Base-by-base conservation (phyloP, 2,113 vertebrate species). In the Albula goreensis region DNA sequence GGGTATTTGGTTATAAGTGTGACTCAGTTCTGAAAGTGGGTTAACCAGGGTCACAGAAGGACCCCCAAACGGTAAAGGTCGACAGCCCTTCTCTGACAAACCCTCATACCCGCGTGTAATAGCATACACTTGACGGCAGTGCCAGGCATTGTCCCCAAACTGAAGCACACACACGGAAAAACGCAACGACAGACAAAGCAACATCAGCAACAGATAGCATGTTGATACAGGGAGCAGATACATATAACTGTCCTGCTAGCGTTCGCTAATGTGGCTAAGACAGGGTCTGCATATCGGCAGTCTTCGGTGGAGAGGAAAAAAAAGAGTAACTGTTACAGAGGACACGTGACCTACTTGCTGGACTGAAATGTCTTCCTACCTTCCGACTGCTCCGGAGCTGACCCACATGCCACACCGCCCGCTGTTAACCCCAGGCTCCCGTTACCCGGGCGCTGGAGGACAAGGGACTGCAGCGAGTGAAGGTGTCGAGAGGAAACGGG, bases 361-460 rank as follows among this genome's bases (percentile, higher is more conserved):
- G 85, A 89, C 87, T 87, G 56, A 84, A 51, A 86, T 85, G 85
- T 85, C 84, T 89, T 85, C 95, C 91, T 96, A 96, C 95, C 95
- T 96, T 95, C 95, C 95, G 91, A 95, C 93, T 90, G 93, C 92
- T 92, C 93, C 95, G 89, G 94, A 93, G 89, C 90, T 94, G 92
- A 95, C 93, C 95, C 95, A 96, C 95, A 96, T 95, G 94, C 93
- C 95, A 94, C 92, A 90, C 87, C 83, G 90, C 86, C 86, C 87
- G 84, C 83, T 88, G 86, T 90, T 86, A 85, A 82, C 91, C 91
- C 93, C 89, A 13, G 22, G 90, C 92, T 90, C 90, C 85, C 86
- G 90, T 89, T 87, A 91, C 90, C 90, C 92, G 90, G 91, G 90
- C 90, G 88, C 82, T 89, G 89, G 84, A 89, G 85, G 86, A 12